Evolutionary conservation across 2,797 vertebrate genomes (phyloP).

Genomic region (Danio tinwini): DNA sequence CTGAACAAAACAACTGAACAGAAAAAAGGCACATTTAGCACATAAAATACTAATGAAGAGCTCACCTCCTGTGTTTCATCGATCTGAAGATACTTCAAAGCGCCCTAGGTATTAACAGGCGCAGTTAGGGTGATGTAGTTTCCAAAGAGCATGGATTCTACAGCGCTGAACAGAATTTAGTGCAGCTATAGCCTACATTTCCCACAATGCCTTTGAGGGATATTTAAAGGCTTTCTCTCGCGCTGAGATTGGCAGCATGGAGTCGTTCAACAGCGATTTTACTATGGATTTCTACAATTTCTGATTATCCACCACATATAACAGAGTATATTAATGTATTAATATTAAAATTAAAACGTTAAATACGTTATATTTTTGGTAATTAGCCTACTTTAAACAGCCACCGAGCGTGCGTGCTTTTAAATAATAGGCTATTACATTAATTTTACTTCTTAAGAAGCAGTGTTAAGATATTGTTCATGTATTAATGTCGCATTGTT

Average conservation of each 20-base stretch:
- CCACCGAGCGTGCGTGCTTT: not conserved
- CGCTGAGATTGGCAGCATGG: slow-evolving; percentile 52
- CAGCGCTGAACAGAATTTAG: not conserved
- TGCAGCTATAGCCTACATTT: slow-evolving; percentile 47
- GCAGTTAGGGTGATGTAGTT: slow-evolving; percentile 74
- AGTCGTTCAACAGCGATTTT: not conserved
- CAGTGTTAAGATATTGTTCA: not conserved
- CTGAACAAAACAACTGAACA: slow-evolving; percentile 5
- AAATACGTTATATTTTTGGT: too few species aligned
- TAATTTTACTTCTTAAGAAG: not conserved
- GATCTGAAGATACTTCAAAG: not conserved
- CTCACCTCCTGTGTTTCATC: slow-evolving; percentile 56
- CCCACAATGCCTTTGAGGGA: slow-evolving; percentile 64
- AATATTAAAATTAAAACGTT: too few species aligned
- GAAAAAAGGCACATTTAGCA: too few species aligned
- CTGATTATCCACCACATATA: not conserved
- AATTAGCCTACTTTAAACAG: not conserved
- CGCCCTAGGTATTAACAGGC: slow-evolving; percentile 7
- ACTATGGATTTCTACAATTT: not conserved
- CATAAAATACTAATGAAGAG: slow-evolving; percentile 37
- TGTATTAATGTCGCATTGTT: not conserved
- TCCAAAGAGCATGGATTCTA: fast-evolving
- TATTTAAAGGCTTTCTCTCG: slow-evolving; percentile 59
- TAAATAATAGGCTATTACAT: not conserved
- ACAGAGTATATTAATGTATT: too few species aligned